Conservation (phyloP, 2,797 vertebrate genomes). For the Ctenopoma multispine region DNA sequence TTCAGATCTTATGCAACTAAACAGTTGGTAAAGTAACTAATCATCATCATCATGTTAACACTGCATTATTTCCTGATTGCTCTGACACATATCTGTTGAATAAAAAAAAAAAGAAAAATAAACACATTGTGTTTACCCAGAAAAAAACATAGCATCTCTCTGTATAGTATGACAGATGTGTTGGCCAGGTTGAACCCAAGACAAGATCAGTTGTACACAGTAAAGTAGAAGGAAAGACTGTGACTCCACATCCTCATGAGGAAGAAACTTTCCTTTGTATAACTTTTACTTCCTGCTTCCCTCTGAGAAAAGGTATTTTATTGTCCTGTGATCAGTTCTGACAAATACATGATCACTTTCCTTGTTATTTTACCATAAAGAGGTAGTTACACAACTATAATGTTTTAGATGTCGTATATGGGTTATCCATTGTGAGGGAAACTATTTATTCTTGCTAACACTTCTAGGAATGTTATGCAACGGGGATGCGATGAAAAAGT, state of each 20-base stretch:
- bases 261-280: conserved; percentile 4
- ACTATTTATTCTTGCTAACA: conserved; percentile 9
- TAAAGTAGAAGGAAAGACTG: not conserved
- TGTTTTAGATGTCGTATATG: not conserved
- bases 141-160: not conserved
- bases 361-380: too few relatives aligned
- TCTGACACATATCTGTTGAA: not conserved
- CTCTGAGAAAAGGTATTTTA: conserved; percentile 26
- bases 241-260: not conserved
- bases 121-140: not conserved
- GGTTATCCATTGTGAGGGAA: conserved; percentile 4
- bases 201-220: not conserved
- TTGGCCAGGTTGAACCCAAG: not conserved
- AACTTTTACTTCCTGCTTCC: conserved; percentile 24
- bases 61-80: not conserved
- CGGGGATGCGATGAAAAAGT: conserved; percentile 10
- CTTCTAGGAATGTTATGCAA: conserved; percentile 63
- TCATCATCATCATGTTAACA: not conserved
- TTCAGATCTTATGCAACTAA: not conserved
- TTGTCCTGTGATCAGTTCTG: too few relatives aligned
- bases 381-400: not conserved
- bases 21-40: not conserved
- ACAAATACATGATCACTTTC: too few relatives aligned
- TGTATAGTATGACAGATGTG: not conserved
- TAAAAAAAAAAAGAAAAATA: not conserved